Percentiles rank a stretch among this genome's conserved stretches.
These are phyloP conservation scores for Sander vitreus DNA, from an alignment of 2,113 vertebrate genomes.

Conservation along the genomic window DNA sequence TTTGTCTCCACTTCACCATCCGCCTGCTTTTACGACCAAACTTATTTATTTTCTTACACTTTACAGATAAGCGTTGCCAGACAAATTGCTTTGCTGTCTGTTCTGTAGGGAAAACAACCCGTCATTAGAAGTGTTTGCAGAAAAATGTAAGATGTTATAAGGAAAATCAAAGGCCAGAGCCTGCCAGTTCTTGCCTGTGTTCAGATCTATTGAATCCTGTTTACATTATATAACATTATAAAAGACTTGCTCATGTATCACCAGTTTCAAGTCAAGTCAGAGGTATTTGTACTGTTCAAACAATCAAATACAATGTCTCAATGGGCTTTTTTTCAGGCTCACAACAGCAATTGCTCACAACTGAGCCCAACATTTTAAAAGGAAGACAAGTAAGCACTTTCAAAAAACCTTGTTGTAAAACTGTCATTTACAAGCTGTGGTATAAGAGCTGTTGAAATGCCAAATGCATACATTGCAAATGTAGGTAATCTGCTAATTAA, in stretches of 20 bases:
- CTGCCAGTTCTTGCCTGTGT: conserved; percentile 20
- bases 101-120: neutral
- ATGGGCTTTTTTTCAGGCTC: neutral
- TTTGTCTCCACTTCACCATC: neutral
- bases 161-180: conserved; percentile 10
- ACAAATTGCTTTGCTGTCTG: neutral
- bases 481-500: neutral
- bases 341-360: rapidly evolving
- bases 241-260: neutral
- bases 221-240: conserved; percentile 6
- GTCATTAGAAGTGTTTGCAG: neutral
- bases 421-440: neutral
- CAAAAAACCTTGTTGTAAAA: neutral
- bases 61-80: neutral
- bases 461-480: neutral
- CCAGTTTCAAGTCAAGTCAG: conserved; percentile 5
- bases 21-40: neutral
- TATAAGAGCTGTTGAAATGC: neutral
- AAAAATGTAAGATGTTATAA: neutral
- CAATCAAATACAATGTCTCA: neutral
- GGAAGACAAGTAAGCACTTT: neutral
- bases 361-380: neutral
- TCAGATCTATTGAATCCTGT: conserved; percentile 19
- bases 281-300: conserved; percentile 3
- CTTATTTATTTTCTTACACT: neutral